Evolutionary conservation across 2,113 vertebrate genomes (phyloP), one percentile per base, ranked within the genome.

Genomic region (Tautogolabrus adspersus): DNA sequence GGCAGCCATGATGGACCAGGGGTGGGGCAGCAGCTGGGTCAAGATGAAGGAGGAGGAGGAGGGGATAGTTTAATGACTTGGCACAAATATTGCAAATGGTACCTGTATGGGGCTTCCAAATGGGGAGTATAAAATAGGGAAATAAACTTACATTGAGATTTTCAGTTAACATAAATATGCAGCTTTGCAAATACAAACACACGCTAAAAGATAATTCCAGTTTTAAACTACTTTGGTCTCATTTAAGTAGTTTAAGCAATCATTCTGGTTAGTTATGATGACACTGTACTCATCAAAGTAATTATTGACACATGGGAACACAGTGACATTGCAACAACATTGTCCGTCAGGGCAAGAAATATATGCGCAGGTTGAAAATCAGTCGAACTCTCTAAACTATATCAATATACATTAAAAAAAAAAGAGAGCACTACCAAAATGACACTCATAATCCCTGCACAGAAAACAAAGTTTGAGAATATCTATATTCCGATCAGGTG

Each of bases 1-100:
- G 72, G 84, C 86, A 64, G 83, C 83, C 87, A 88, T 82, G 75
- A 69, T 54, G 66, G 88, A 77, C 74, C 61, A 8, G 26, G 60
- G 19, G 38, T 46, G 77, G 65, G 69, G 34, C 54, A 59, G 69
- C 56, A 81, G 86, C 61, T 66, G 52, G 62, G 64, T 66, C 77
- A 86, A 68, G 56, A 68, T 80, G 66, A 82, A 86, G 62, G 75
- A 84, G 61, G 84, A 86, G 62, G 75, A 84, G 61, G 38, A 60
- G 7, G 55, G 62, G 74, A 75, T 52, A n/a, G 67, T 62, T 85
- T 89, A 68, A 84, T 83, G 76, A 71, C 58, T 85, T 72, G 64
- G 71, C 68, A 85, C 37, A 86, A 75, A 68, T 65, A 63, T 77
- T 87, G 47, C 56, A 84, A 85, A 59, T 57, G 26, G 52, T 77